A percentile compares a stretch with the other conserved stretches of the same genome.
Evolutionary conservation across 1,140 invertebrate species (phyloP).

Genomic region (Nixonia krombeini): DNA sequence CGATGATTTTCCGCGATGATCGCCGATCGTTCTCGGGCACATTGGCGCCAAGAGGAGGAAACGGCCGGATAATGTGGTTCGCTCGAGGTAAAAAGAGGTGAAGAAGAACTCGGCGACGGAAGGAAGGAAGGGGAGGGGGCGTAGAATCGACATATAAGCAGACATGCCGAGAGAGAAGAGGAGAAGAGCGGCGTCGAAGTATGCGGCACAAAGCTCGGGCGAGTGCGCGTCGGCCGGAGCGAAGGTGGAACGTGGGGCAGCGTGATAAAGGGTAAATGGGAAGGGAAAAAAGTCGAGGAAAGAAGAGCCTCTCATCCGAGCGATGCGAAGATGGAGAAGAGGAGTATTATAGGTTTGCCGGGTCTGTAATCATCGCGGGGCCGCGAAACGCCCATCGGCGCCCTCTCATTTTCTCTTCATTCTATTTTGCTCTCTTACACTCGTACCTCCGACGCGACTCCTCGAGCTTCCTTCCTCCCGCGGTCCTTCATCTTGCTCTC

Average conservation of each 20-base stretch:
- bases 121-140: too few relatives aligned
- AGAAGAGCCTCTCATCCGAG: conserved; percentile 31
- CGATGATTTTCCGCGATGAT: too few relatives aligned
- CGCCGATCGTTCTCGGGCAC: too few relatives aligned
- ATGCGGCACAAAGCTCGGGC: conserved; percentile 35
- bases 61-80: too few relatives aligned
- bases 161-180: conserved; percentile 34
- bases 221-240: conserved; percentile 20
- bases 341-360: conserved; percentile 68
- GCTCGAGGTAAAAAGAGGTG: too few relatives aligned
- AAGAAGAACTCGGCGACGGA: too few relatives aligned
- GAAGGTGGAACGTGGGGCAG: conserved; percentile 9
- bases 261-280: not conserved
- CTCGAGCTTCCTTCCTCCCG: conserved; percentile 42
- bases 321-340: conserved; percentile 43
- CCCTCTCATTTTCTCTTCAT: conserved; percentile 61
- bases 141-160: conserved; percentile 29
- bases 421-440: conserved; percentile 56
- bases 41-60: too few relatives aligned
- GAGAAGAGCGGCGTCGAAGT: conserved; percentile 37
- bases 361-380: conserved; percentile 70
- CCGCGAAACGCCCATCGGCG: conserved; percentile 71
- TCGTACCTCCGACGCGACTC: conserved; percentile 35
- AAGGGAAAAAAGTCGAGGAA: conserved; percentile 8
- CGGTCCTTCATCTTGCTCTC: conserved; percentile 36